phyloP scores from a whole-genome alignment of 2,888 invertebrate genomes.

The Athalia circularis region DNA sequence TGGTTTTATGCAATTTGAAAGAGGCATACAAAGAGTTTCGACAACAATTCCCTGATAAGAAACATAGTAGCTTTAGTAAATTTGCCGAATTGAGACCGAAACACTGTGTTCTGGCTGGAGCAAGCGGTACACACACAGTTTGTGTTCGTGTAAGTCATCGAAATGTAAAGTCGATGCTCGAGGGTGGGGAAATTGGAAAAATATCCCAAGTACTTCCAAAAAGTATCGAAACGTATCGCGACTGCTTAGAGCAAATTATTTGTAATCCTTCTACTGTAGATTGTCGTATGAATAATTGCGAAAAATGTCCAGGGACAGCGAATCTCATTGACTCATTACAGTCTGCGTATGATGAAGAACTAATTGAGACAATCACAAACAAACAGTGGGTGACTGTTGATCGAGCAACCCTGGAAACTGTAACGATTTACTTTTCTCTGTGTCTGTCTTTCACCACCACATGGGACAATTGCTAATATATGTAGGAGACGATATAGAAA shows the following conservation, averaged over 20 bases:
- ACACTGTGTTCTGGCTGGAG: too few relatives aligned
- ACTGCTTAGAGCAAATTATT: conserved; percentile 47
- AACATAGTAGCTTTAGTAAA: conserved; percentile 46
- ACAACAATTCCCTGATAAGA: conserved; percentile 38
- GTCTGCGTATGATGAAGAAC: conserved; percentile 42
- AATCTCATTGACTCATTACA: conserved; percentile 32
- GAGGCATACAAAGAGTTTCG: conserved; percentile 37
- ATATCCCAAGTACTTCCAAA: conserved; percentile 21
- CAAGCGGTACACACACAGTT: conserved; percentile 50
- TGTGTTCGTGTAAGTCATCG: conserved; percentile 49
- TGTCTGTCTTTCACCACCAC: too few relatives aligned
- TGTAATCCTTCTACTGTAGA: conserved; percentile 48
- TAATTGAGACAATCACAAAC: conserved; percentile 48
- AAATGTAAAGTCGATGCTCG: conserved; percentile 49
- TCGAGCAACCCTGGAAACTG: too few relatives aligned
- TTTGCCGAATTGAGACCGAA: conserved; percentile 48
- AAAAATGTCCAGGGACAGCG: conserved; percentile 43
- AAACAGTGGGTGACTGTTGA: too few relatives aligned
- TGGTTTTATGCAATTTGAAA: conserved; percentile 45
- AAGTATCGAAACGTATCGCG: conserved; percentile 40
- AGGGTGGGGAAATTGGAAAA: conserved; percentile 43
- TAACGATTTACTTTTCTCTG: too few relatives aligned
- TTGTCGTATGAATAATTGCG: conserved; percentile 46
- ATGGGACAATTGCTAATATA: too few relatives aligned
- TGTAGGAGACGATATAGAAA: too few relatives aligned